Percentiles rank a stretch among this genome's conserved stretches.
phyloP scores from a whole-genome alignment of 2,888 invertebrate genomes.

The Atethmia centrago region DNA sequence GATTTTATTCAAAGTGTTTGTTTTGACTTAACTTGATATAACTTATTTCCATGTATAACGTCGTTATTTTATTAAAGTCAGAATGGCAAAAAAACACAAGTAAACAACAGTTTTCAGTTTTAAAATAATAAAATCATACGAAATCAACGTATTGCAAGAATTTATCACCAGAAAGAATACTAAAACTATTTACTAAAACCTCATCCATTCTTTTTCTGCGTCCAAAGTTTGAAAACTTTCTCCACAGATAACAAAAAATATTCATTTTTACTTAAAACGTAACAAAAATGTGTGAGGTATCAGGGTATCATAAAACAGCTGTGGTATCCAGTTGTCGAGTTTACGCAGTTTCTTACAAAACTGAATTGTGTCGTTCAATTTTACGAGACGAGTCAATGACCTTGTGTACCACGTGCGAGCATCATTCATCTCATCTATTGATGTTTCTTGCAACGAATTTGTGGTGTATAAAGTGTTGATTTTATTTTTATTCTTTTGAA shows the following conservation, averaged over 20 bases:
- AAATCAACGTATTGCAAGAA: neutral
- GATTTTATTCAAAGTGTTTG: neutral
- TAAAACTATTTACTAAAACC: neutral
- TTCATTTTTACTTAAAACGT: constrained; percentile 76
- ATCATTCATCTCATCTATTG: constrained; percentile 10
- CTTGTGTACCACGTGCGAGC: constrained; percentile 21
- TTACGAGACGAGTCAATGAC: constrained; percentile 48
- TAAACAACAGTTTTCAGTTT: neutral
- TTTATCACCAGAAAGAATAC: neutral
- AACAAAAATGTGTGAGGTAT: constrained; percentile 75
- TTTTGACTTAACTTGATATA: neutral
- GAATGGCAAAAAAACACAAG: neutral
- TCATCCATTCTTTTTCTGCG: neutral
- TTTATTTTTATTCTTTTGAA: neutral
- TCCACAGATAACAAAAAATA: constrained; percentile 62
- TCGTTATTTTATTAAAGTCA: neutral
- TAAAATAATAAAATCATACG: neutral
- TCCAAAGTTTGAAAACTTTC: constrained; percentile 25
- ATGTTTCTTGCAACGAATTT: constrained; percentile 1
- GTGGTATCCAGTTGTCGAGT: constrained; percentile 59
- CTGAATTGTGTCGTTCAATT: constrained; percentile 63
- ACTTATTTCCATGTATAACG: neutral
- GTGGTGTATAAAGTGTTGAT: too few species aligned
- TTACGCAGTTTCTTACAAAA: constrained; percentile 67
- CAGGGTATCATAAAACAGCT: constrained; percentile 72